Evolutionary conservation across 2,888 invertebrate species (phyloP), one percentile per base, ranked within the genome.

Genomic region (Helleia helle): DNA sequence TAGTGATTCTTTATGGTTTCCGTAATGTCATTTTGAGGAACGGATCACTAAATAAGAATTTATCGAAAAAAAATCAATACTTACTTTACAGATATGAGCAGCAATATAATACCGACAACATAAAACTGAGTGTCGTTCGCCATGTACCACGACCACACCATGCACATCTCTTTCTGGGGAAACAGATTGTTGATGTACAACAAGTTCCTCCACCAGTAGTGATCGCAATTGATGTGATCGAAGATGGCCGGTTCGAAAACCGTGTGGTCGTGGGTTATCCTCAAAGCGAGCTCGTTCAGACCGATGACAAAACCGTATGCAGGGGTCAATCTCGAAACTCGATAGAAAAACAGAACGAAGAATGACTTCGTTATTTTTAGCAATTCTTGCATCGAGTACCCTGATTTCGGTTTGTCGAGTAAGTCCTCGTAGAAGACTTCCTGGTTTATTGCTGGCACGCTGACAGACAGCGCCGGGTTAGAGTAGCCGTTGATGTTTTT

Each of bases 111-210:
- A 14, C 91, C 90, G 51, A 93, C 84, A 4, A 90, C 83, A 62
- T 91, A 93, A 67, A 93, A 93, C 67, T 93, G 92, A 44, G 91
- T 92, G 59, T 93, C 93, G 56, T 92, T 93, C 5, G 93, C 91
- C 86, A 93, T 89, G 56, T 93, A 93, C 93, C 93, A 93, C 34
- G 91, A 91, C 93, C 93, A 93, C 43, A 91, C 86, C 91, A 93
- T 91, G 65, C 93, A 93, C 86, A 92, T 91, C 60, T 93, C 92
- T 14, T 85, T 80, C 61, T 90, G 89, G 0, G 92, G 90, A 64
- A 87, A 94, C 62, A 93, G 87, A 59, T 93, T 94, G 69, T 94
- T 93, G 58, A 94, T 90, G 64, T 93, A 94, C 9, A 94, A 77
- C n/a, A 91, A 86, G 59, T 94, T 94, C 44, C 93, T 85, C 94